These are phyloP conservation scores for Chouioia cunea DNA, from an alignment of 2,888 invertebrate genomes.

Conservation along the genomic window DNA sequence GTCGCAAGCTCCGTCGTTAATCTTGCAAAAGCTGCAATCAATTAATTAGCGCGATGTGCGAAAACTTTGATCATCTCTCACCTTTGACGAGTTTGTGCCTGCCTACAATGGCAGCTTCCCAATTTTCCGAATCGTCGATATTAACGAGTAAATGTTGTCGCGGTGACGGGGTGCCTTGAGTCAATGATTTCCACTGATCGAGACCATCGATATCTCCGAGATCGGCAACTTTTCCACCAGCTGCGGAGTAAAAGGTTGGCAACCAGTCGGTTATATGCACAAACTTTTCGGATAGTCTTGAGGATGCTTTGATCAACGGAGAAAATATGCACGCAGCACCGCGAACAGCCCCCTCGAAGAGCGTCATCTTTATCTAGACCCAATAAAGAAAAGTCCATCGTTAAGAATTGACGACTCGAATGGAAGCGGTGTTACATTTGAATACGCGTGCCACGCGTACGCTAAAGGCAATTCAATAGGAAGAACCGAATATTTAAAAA, in stretches of 20 bases:
- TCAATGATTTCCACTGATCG: slow-evolving; percentile 65
- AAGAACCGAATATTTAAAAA: too few relatives aligned
- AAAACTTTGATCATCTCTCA: slow-evolving; percentile 37
- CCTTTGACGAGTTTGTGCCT: slow-evolving; percentile 59
- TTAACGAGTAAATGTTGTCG: slow-evolving; percentile 79
- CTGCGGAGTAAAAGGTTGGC: slow-evolving; percentile 75
- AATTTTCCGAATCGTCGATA: slow-evolving; percentile 73
- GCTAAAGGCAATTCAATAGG: too few relatives aligned
- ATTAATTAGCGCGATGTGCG: too few relatives aligned
- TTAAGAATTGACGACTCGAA: too few relatives aligned
- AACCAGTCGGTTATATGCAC: slow-evolving; percentile 89
- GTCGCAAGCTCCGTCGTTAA: too few relatives aligned
- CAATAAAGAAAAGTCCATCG: too few relatives aligned
- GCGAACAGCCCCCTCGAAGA: slow-evolving; percentile 89
- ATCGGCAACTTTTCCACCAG: slow-evolving; percentile 60
- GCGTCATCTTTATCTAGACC: slow-evolving; percentile 78
- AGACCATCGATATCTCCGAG: slow-evolving; percentile 71
- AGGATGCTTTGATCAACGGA: slow-evolving; percentile 71
- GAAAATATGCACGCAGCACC: slow-evolving; percentile 84
- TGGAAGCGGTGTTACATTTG: too few relatives aligned
- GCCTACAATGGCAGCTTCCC: slow-evolving; percentile 53
- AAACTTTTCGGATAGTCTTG: slow-evolving; percentile 74
- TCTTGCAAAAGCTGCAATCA: too few relatives aligned
- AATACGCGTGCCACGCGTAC: too few relatives aligned
- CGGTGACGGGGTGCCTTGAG: slow-evolving; percentile 45